Evolutionary conservation across 2,888 invertebrate genomes (phyloP), one percentile per base, ranked within the genome.

Genomic region (Alentia gelatinosa): DNA sequence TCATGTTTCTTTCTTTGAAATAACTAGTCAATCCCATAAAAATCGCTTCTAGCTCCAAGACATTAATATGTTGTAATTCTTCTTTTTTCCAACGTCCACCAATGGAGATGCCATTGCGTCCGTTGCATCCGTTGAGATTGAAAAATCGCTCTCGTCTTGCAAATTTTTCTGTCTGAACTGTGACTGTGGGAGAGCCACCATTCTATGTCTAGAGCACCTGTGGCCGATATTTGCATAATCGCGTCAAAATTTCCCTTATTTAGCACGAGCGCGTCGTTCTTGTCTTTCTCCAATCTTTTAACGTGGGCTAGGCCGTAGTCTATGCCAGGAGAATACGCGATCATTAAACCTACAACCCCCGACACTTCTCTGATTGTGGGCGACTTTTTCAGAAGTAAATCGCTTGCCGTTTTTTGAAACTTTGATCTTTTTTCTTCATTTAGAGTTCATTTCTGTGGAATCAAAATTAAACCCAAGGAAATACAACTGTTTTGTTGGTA

Each of bases 391-490:
- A 19, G 3, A 33, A 91, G 37, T 15, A 90, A 19, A 7, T 50
- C 26, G 4, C 5, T 5, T 1, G n/a, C 39, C 1, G 56, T 37
- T 42, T 5, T 42, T 15, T 90, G 15, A n/a, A 63, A 84, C 9
- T 50, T 23, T 9, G 4, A 23, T 5, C 35, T 39, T 26, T 83
- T 83, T 40, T 83, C 74, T 90, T 92, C 19, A 42, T 23, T 91
- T 88, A 35, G 92, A 19, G 19, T 37, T 91, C 92, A 92, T 93
- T n/a, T 84, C 50, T 19, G 30, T 37, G 40, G 93, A 93, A 68
- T 93, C 91, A 15, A 93, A 56, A 5, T 91, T 19, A 90, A 93
- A 93, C 5, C 92, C 92, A 19, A 92, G 56, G 56, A 92, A 93
- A 23, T 56, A 63, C 30, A 92, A 56, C 19, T 84, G 26, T 79